Evolutionary conservation across 92 coral and sea anemone species (phyloP), one percentile per base, ranked within the genome.

Genomic region (Desmophyllum pertusum): DNA sequence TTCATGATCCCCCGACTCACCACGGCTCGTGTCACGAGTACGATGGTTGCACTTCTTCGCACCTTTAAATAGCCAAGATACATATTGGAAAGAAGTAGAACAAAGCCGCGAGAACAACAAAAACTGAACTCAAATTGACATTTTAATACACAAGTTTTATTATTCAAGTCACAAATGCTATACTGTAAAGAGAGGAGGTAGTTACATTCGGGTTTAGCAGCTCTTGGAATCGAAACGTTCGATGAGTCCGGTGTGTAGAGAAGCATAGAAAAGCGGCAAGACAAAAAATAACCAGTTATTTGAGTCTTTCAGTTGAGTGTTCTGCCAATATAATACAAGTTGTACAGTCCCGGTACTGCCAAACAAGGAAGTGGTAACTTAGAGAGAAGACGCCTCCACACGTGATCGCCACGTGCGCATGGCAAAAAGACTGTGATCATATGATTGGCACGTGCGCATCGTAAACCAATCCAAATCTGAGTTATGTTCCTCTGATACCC

Each of bases 401-500:
- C 23, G 43, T 25, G 68, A 27, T 52, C 46, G 25, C 19, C 39
- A 35, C n/a, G 70, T 15, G 38, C 70, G 0, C 23, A 13, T 4
- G 7, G 19, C 0, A 35, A 63, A n/a, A 7, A 75, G 25, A 5
- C 46, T 10, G 29, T 41, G 31, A 17, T 27, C 74, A 79, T 21
- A 62, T 64, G 83, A 62, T 10, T 25, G 42, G 13, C 71, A 80
- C 66, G 77, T 36, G 77, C 23, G 30, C 19, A 64, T 30, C 19
- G 6, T 0, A 37, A 19, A 10, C 51, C 48, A 57, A 77, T 29
- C n/a, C n/a, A n/a, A n/a, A 71, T 45, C 53, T 19, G 53, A 61
- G 21, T 79, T 75, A 97, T 10, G 98, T 97, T 71, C 96, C 98
- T 55, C 99, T 82, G 76, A 97, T 97, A 27, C 99, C 99, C 69